Percentiles rank a stretch among this genome's conserved stretches.
Conservation (phyloP, 2,888 invertebrate genomes). For the Chrysolina oricalcia region DNA sequence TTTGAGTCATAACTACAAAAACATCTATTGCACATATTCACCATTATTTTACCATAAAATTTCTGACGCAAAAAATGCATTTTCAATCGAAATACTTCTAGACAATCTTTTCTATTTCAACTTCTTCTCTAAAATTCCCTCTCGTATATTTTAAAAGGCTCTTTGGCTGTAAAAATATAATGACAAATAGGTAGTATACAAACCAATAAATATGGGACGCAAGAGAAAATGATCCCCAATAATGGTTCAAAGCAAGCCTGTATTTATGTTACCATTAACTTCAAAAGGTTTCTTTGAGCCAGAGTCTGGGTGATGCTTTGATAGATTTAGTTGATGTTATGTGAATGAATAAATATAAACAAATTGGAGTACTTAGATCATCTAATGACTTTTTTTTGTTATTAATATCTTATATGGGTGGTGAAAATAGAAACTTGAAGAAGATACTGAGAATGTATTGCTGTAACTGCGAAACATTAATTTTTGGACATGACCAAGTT, state of each 20-base stretch:
- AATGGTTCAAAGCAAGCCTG: slow-evolving; percentile 11
- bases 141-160: neutral
- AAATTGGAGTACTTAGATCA: slow-evolving; percentile 12
- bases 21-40: too few relatives aligned
- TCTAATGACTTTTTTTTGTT: slow-evolving; percentile 1
- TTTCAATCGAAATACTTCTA: neutral
- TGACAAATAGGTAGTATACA: slow-evolving; percentile 12
- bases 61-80: neutral
- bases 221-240: slow-evolving; percentile 6
- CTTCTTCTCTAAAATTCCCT: neutral
- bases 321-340: slow-evolving; percentile 18
- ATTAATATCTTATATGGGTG: too few relatives aligned
- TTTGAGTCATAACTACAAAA: too few relatives aligned
- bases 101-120: neutral
- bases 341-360: neutral
- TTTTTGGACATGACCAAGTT: too few relatives aligned
- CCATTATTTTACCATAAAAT: neutral
- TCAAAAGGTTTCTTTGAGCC: slow-evolving; percentile 15
- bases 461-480: too few relatives aligned
- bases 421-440: too few relatives aligned
- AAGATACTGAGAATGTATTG: too few relatives aligned
- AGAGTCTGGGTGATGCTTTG: neutral
- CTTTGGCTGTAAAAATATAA: slow-evolving; percentile 16
- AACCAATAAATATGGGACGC: slow-evolving; percentile 11
- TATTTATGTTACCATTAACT: slow-evolving; percentile 23